These are phyloP conservation scores for Aphelenchoides fujianensis DNA, from an alignment of 1,140 invertebrate species.

Conservation along the genomic window DNA sequence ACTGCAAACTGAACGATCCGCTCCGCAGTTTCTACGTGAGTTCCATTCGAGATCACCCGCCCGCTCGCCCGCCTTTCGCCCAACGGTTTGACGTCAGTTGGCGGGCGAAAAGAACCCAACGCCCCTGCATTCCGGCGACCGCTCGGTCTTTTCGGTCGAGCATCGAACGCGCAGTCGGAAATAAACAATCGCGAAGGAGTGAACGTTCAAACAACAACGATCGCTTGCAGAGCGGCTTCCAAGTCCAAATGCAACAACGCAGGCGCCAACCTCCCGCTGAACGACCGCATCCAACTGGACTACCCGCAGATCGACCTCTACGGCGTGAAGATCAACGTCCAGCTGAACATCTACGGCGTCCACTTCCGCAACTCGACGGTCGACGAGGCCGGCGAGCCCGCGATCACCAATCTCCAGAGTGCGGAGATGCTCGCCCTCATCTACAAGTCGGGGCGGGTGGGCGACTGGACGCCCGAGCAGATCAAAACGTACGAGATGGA, in stretches of 20 bases:
- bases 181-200: too few species aligned
- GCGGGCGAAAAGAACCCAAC: neutral
- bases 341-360: conserved; percentile 58
- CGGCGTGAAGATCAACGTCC: conserved; percentile 46
- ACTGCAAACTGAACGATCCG: conserved; percentile 44
- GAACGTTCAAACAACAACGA: neutral
- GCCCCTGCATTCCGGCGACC: neutral
- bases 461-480: conserved; percentile 41
- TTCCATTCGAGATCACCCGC: conserved; percentile 7
- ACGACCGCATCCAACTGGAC: conserved; percentile 35
- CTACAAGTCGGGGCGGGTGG: conserved; percentile 40
- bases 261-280: conserved; percentile 22
- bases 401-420: neutral
- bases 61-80: neutral
- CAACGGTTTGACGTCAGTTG: neutral
- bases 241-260: conserved; percentile 44
- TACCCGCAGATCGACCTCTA: conserved; percentile 51
- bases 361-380: conserved; percentile 37
- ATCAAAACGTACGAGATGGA: conserved; percentile 44
- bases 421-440: neutral
- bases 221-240: conserved; percentile 34
- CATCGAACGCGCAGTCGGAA: neutral
- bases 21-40: conserved; percentile 33
- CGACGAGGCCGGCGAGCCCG: neutral
- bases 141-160: neutral